Base-by-base conservation (phyloP, 2,888 invertebrate species). In the Hyposoter dolosus region DNA sequence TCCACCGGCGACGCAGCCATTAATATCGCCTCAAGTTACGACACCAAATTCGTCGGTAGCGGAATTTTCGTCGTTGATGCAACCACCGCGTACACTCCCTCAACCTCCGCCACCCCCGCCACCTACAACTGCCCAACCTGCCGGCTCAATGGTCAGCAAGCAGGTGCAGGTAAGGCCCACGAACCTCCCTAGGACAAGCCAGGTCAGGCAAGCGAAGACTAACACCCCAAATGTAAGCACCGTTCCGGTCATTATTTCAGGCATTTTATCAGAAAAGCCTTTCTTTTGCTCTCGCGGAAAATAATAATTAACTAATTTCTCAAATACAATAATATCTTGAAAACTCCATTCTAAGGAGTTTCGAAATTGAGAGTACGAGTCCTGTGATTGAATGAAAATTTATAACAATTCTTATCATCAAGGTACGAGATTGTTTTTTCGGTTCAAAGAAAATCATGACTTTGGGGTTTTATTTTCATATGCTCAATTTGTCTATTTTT, bases 1-100 rank as follows among this genome's bases (percentile, higher is more conserved):
- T 95, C 97, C 97, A 95, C 97, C 97, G 93, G 96, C 96, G 93
- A 96, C 96, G 89, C 96, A 95, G 93, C 95, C 95, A 92, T 93
- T 95, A 90, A 94, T 95, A 88, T 95, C 95, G 88, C 95, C 95
- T 63, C 95, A 95, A 93, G 95, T 95, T 90, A 93, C 93, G 88
- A 92, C 93, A 87, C 94, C 95, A 88, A 95, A 94, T 88, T 95
- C 94, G 91, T 93, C 95, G 89, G 95, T 94, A 92, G 93, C 92
- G 72, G 94, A 94, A 90, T 94, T 94, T 89, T 92, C 93, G 88
- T 93, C 93, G 85, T 89, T 94, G 89, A 94, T 94, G 94, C 94
- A 94, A 89, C 94, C 94, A 72, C 94, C 94, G 75, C 90, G 94
- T 90, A 94, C 93, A 90, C 93, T 91, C 89, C 95, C 95, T 92